phyloP scores from a whole-genome alignment of 2,113 vertebrate genomes.

The Crotalus viridis region DNA sequence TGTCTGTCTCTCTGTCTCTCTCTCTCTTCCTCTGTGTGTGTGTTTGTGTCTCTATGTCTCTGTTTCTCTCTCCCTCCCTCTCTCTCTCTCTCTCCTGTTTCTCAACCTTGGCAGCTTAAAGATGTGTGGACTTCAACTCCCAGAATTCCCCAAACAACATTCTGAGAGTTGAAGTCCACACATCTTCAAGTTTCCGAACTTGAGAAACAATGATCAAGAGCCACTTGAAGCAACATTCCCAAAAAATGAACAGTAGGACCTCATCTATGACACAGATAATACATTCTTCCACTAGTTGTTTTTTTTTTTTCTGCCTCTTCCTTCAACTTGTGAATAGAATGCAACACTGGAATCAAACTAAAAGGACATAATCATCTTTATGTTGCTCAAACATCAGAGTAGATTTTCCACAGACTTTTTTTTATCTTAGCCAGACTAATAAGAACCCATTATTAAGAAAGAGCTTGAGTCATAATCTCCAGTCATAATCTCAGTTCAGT shows the following conservation, averaged over 20 bases:
- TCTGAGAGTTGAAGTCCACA: neutral
- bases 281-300: neutral
- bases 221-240: slow-evolving; percentile 54
- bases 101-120: neutral
- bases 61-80: no score
- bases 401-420: neutral
- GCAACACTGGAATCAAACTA: neutral
- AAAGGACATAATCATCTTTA: neutral
- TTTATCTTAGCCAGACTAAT: neutral
- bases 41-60: neutral
- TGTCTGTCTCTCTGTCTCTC: no score
- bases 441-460: neutral
- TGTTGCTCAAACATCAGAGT: neutral
- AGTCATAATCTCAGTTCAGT: neutral
- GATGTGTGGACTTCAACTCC: neutral
- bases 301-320: neutral
- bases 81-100: neutral
- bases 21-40: no score
- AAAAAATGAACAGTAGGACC: slow-evolving; percentile 34
- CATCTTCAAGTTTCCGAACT: neutral
- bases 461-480: neutral
- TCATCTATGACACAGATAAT: neutral
- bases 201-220: slow-evolving; percentile 33
- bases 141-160: neutral
- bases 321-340: neutral